Conservation (phyloP, 2,113 vertebrate genomes). For the Otus sunia region DNA sequence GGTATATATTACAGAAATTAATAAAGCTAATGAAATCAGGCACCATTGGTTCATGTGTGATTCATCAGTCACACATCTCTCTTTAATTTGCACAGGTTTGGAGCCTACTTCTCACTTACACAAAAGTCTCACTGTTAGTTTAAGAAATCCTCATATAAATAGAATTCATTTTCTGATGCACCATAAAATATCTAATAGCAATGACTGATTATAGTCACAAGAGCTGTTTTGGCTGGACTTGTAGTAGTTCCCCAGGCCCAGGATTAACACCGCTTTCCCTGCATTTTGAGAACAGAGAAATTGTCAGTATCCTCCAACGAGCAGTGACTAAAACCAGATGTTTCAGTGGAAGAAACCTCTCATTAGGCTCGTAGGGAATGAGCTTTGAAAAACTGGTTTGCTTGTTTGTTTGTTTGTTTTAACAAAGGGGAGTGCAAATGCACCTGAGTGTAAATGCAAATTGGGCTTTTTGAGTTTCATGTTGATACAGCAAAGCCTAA, state of each 20-base stretch:
- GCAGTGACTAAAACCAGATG: constrained; percentile 55
- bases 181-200: constrained; percentile 46
- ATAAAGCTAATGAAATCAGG: constrained; percentile 36
- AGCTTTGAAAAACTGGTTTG: constrained; percentile 56
- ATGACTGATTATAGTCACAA: neutral
- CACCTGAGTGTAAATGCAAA: constrained; percentile 60
- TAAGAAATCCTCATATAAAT: neutral
- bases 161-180: constrained; percentile 46
- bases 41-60: constrained; percentile 6
- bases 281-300: neutral
- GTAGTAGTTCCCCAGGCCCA: neutral
- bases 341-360: constrained; percentile 57
- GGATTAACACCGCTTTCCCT: constrained; percentile 15
- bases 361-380: neutral
- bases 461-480: constrained; percentile 46
- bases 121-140: constrained; percentile 19
- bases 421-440: constrained; percentile 34
- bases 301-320: constrained; percentile 17
- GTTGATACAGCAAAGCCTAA: constrained; percentile 57
- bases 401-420: constrained; percentile 60
- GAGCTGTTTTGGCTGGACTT: neutral
- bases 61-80: constrained; percentile 56
- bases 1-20: constrained; percentile 2
- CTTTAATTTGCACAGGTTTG: constrained; percentile 18
- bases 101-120: constrained; percentile 3